Evolutionary conservation across 2,113 vertebrate genomes (phyloP).

Genomic region (Phycodurus eques): DNA sequence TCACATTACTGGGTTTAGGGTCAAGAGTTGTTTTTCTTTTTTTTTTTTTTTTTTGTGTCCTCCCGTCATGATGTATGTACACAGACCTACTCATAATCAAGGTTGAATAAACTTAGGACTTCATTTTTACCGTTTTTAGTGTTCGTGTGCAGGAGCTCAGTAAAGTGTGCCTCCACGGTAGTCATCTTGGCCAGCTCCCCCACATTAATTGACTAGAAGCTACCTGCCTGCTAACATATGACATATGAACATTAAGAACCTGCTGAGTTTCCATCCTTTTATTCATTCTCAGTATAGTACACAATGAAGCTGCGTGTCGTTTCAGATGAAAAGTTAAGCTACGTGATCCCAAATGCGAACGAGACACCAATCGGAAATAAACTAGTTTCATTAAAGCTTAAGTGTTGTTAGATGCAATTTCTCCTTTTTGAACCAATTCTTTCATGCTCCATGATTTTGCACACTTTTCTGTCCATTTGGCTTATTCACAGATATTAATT

Average conservation of each 20-base stretch:
- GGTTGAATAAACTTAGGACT: no score
- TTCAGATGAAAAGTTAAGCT: constrained; percentile 10
- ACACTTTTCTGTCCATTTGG: constrained; percentile 7
- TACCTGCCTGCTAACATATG: neutral
- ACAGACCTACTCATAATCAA: no score
- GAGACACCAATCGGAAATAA: constrained; percentile 1
- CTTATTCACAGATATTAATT: constrained; percentile 23
- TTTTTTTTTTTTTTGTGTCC: no score
- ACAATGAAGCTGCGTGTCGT: constrained; percentile 26
- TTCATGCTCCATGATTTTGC: neutral
- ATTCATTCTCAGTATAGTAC: constrained; percentile 62
- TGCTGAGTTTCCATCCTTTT: constrained; percentile 59
- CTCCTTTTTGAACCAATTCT: neutral
- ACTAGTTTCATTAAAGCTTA: neutral
- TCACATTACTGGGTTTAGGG: no score
- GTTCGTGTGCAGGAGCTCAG: no score
- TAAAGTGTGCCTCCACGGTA: no score
- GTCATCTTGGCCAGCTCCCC: no score
- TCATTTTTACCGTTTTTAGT: no score
- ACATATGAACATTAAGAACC: constrained; percentile 11
- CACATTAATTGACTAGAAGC: neutral
- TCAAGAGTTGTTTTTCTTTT: no score
- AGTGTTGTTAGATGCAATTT: neutral
- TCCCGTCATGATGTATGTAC: no score
- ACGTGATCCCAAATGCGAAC: neutral